These are phyloP conservation scores for Agriotes lineatus DNA, from an alignment of 2,888 invertebrate species.

Conservation along the genomic window DNA sequence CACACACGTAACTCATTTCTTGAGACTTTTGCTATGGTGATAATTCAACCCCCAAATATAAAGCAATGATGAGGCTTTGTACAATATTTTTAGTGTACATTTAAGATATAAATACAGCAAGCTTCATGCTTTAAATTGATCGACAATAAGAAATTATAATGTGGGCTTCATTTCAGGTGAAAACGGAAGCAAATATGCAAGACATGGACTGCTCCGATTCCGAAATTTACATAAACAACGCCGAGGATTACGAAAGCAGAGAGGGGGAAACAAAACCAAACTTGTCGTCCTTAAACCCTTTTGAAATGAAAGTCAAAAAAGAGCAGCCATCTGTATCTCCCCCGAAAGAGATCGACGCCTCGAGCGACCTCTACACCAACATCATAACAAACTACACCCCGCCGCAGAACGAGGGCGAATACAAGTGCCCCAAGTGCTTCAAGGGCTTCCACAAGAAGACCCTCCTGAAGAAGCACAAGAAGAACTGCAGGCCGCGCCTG, in stretches of 20 bases:
- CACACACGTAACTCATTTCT: no score
- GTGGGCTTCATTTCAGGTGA: neutral
- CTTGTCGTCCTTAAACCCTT: neutral
- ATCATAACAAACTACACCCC: conserved; percentile 66
- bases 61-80: no score
- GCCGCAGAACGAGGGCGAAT: conserved; percentile 65
- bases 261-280: neutral
- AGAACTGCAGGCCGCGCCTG: conserved; percentile 67
- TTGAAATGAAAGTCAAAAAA: neutral
- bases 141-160: no score
- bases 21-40: no score
- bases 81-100: no score
- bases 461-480: conserved; percentile 71
- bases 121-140: no score
- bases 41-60: no score
- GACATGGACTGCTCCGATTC: conserved; percentile 15
- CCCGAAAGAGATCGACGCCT: conserved; percentile 64
- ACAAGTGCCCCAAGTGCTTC: conserved; percentile 70
- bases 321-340: conserved; percentile 31
- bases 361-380: conserved; percentile 63
- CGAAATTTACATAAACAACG: conserved; percentile 13
- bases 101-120: no score
- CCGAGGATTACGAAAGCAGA: neutral
- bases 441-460: conserved; percentile 71
- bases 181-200: conserved; percentile 2